phyloP scores from a whole-genome alignment of 2,888 invertebrate genomes.

The Andrena bicolor region DNA sequence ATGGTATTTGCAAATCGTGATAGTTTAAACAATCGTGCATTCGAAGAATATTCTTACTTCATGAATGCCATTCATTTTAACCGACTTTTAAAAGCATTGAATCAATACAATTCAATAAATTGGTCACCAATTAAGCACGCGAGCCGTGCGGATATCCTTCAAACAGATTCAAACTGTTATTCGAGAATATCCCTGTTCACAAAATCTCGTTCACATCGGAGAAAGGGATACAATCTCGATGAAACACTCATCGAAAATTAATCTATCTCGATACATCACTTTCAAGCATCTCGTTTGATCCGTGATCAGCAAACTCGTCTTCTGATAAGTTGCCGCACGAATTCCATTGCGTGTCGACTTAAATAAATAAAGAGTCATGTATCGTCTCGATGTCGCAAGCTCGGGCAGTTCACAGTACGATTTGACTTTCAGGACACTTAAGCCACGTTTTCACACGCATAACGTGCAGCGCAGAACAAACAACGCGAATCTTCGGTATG shows the following conservation, averaged over 20 bases:
- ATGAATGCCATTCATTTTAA: too few species aligned
- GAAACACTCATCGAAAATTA: constrained; percentile 16
- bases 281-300: background rate
- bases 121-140: constrained; percentile 47
- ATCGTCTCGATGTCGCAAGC: constrained; percentile 41
- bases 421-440: background rate
- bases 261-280: constrained; percentile 1
- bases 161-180: background rate
- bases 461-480: background rate
- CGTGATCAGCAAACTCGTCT: background rate
- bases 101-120: constrained; percentile 23
- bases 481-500: background rate
- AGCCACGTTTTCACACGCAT: background rate
- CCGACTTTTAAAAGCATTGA: too few species aligned
- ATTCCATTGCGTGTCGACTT: background rate
- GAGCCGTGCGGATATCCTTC: background rate
- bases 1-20: background rate
- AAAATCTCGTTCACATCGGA: background rate
- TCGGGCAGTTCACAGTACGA: constrained; percentile 36
- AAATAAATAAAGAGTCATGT: constrained; percentile 26
- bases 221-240: background rate
- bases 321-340: too few species aligned
- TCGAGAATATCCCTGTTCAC: background rate
- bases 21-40: too few species aligned
- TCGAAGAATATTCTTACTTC: too few species aligned